These are phyloP conservation scores for Xenus cinereus DNA, from an alignment of 2,113 vertebrate species.

Conservation along the genomic window DNA sequence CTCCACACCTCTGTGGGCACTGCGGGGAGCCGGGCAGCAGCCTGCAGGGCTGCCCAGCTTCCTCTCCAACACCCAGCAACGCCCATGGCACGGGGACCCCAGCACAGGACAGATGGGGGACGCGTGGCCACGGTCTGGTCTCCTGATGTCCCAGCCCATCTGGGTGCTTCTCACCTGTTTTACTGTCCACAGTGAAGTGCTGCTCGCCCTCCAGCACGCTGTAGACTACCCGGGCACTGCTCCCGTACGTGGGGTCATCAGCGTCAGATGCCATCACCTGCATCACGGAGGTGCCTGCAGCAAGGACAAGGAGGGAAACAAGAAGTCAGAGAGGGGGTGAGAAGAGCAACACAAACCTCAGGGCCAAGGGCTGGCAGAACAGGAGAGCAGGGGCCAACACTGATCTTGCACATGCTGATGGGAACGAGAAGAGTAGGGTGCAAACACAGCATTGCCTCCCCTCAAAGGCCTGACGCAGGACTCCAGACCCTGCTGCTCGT, in stretches of 20 bases:
- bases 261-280: conserved; percentile 95
- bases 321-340: neutral
- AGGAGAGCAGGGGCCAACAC: neutral
- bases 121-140: accelerated
- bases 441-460: neutral
- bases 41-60: neutral
- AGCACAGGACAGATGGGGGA: accelerated
- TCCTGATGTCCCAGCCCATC: neutral
- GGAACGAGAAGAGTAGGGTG: neutral
- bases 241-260: conserved; percentile 93
- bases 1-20: conserved; percentile 84
- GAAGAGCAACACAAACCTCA: neutral
- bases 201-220: conserved; percentile 93
- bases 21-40: neutral
- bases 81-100: neutral
- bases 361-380: neutral
- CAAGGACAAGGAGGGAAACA: neutral
- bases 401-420: neutral
- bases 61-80: neutral
- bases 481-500: neutral
- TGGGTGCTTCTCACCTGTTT: conserved; percentile 84
- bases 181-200: conserved; percentile 91
- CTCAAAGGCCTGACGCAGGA: neutral
- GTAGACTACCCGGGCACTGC: conserved; percentile 93
- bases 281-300: conserved; percentile 94